These are phyloP conservation scores for Oxyruncus cristatus DNA, from an alignment of 2,113 vertebrate genomes.

Conservation along the genomic window DNA sequence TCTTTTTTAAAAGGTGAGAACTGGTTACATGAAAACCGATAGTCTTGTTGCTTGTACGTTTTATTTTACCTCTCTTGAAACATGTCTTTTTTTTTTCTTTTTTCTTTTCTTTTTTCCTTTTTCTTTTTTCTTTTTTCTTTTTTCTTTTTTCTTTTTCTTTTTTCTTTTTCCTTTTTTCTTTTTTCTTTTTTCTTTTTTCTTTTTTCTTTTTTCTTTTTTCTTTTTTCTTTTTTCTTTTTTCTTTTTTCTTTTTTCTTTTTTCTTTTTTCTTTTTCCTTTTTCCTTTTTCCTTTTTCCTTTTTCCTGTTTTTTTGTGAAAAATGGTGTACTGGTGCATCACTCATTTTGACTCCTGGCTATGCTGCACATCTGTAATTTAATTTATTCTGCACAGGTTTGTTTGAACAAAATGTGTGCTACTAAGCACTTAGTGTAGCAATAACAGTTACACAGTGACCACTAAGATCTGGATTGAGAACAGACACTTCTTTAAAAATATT, in stretches of 20 bases:
- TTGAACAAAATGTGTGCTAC: neutral
- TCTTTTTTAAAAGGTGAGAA: neutral
- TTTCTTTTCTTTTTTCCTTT: too few species aligned
- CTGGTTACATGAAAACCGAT: neutral
- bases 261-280: too few species aligned
- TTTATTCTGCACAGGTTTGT: neutral
- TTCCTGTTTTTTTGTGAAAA: too few species aligned
- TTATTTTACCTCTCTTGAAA: neutral
- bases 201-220: too few species aligned
- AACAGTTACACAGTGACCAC: neutral
- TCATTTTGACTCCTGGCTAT: neutral
- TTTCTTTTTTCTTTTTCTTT: too few species aligned
- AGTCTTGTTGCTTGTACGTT: neutral
- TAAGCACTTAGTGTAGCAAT: neutral
- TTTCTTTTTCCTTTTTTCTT: too few species aligned
- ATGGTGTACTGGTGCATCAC: neutral
- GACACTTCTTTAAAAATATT: neutral
- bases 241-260: too few species aligned
- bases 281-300: too few species aligned
- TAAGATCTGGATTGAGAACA: conserved; percentile 1
- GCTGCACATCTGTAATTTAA: neutral
- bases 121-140: too few species aligned
- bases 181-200: too few species aligned
- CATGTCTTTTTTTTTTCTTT: neutral
- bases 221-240: too few species aligned